Base-by-base conservation (phyloP, 1,140 invertebrate species). In the Drosophila neocordata region DNA sequence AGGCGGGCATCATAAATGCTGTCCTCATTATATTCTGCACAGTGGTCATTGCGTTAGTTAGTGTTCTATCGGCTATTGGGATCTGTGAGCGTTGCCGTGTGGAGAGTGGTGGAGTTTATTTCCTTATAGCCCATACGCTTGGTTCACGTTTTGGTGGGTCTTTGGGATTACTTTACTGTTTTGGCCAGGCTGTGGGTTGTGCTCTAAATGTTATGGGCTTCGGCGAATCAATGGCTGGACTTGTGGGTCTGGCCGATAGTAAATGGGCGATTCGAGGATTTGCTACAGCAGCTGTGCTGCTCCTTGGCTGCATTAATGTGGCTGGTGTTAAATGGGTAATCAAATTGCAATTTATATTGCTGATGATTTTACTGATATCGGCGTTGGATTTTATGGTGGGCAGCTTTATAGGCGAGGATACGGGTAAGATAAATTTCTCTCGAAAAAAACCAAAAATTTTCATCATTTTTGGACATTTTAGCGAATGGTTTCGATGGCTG, bases 111-210 rank as follows among this genome's bases (percentile, higher is more conserved):
- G 98, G 98, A 24, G 97, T 99, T 12, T 99, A 99, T 92, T 98
- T 98, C 92, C 93, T 99, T 52, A 92, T 99, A 35, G 97, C 97
- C 0, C 97, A 99, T 91, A 98, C 99, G 3, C 92, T 99, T 8
- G 98, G 98, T 37, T 97, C 97, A 4, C 94, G 97, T 88, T 95
- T 98, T 90, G 98, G 97, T 7, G 97, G 97, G 13, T 95, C 98
- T 53, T 93, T 99, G 13, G 98, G 98, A 52, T 92, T 99, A 59
- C 93, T 99, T 3, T 99, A 99, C 91, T 98, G 97, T 91, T 99
- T 99, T 93, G 98, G 98, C 76, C 98, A 98, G 97, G 97, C 97
- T 69, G 98, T 99, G 0, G 97, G 97, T 71, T 98, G 97, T 93
- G 97, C 97, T 8, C 92, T 99, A 41, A 98, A 98, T 93, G 97